Conservation (phyloP, 53 echinoderm and acorn worm genomes). For the Echinometra lucunter region DNA sequence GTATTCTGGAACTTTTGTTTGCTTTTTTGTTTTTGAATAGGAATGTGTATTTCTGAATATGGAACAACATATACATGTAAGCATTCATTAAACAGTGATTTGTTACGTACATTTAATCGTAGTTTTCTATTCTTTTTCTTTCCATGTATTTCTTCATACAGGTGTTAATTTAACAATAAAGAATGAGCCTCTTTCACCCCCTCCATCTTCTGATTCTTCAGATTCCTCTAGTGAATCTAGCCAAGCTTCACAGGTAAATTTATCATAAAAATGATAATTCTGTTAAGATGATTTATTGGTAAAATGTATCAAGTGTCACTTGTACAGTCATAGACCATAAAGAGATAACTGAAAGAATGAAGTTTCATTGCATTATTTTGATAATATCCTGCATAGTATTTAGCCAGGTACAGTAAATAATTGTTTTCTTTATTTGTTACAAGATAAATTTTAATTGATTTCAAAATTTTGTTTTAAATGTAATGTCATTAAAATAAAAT, state of each 20-base stretch:
- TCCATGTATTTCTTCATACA: not conserved
- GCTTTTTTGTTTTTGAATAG: too few relatives aligned
- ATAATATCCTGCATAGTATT: too few relatives aligned
- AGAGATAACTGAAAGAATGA: not conserved
- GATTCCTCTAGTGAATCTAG: conserved; percentile 75
- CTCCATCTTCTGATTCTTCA: conserved; percentile 85
- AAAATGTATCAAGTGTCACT: too few relatives aligned
- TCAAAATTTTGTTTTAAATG: not conserved
- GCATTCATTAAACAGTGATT: too few relatives aligned
- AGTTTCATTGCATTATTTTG: not conserved
- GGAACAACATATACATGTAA: too few relatives aligned
- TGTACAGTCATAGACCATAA: not conserved
- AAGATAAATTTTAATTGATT: not conserved
- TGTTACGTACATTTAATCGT: not conserved
- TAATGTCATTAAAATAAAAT: too few relatives aligned
- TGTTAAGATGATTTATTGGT: not conserved
- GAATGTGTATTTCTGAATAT: too few relatives aligned
- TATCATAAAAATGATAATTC: not conserved
- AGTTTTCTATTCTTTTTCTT: not conserved
- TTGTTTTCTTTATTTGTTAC: not conserved
- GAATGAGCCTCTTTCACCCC: conserved; percentile 91
- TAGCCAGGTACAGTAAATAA: not conserved
- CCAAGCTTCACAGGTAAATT: conserved; percentile 51
- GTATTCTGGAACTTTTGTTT: too few relatives aligned
- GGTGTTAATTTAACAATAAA: conserved; percentile 74